These are phyloP conservation scores for Anagyrus pseudococci DNA, from an alignment of 2,888 invertebrate species.

Conservation along the genomic window DNA sequence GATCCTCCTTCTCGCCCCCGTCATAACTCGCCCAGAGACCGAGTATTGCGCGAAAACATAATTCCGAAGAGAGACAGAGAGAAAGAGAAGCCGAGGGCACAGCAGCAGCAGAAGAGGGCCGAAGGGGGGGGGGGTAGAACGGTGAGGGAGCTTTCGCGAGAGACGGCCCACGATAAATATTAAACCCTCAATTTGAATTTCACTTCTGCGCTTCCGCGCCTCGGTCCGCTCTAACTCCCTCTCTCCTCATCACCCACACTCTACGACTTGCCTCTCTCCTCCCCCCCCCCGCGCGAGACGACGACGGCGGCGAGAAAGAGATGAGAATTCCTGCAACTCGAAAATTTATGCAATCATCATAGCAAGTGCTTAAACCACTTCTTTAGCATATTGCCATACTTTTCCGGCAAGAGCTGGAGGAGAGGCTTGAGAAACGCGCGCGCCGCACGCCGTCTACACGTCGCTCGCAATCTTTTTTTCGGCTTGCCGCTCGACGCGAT, in stretches of 20 bases:
- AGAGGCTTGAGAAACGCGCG: not conserved
- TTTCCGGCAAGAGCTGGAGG: not conserved
- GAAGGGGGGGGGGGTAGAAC: constrained; percentile 5
- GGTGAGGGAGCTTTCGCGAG: constrained; percentile 25
- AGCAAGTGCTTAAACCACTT: constrained; percentile 32
- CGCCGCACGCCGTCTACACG: too few species aligned
- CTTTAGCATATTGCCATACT: constrained; percentile 40
- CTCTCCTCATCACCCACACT: too few species aligned
- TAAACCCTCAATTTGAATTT: constrained; percentile 55
- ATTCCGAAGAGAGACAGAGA: constrained; percentile 12
- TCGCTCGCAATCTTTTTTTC: not conserved
- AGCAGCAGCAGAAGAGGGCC: too few species aligned
- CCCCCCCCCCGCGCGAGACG: not conserved
- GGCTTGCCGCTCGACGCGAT: too few species aligned
- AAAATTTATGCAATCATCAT: constrained; percentile 40
- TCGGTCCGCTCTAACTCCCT: too few species aligned
- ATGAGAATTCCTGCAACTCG: constrained; percentile 34
- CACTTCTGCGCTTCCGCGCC: constrained; percentile 47
- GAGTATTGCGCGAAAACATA: constrained; percentile 30
- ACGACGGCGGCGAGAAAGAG: constrained; percentile 24
- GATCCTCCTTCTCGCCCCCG: constrained; percentile 28
- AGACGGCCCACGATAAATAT: constrained; percentile 51
- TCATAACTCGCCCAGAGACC: constrained; percentile 13
- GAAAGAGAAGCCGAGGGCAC: constrained; percentile 7
- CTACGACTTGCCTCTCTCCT: constrained; percentile 31